Evolutionary conservation across 2,113 vertebrate genomes (phyloP).

Genomic region (Polypterus bichir): DNA sequence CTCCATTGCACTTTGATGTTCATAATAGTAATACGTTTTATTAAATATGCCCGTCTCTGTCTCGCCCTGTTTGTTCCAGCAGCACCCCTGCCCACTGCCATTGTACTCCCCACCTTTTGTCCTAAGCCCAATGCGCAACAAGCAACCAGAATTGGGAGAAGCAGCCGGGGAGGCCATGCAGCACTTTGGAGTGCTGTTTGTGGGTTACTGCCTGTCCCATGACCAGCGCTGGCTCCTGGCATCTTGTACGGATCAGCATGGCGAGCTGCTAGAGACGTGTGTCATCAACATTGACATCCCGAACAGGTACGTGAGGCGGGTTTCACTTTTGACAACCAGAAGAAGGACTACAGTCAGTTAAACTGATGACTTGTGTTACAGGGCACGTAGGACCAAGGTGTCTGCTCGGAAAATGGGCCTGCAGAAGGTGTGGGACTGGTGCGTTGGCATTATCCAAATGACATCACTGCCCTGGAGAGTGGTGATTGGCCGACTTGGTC

Average conservation of each 20-base stretch:
- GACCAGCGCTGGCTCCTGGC: slow-evolving; percentile 95
- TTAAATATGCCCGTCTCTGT: neutral
- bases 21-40: no score
- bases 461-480: slow-evolving; percentile 92
- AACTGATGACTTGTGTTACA: slow-evolving; percentile 21
- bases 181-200: slow-evolving; percentile 85
- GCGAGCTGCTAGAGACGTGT: slow-evolving; percentile 83
- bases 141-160: slow-evolving; percentile 79
- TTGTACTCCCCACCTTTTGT: slow-evolving; percentile 84
- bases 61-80: slow-evolving; percentile 21
- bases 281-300: slow-evolving; percentile 88
- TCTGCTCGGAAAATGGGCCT: slow-evolving; percentile 86
- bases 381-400: slow-evolving; percentile 76
- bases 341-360: no score
- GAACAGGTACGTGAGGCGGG: slow-evolving; percentile 57
- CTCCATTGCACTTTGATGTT: no score
- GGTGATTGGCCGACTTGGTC: slow-evolving; percentile 87
- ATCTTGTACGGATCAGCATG: slow-evolving; percentile 91
- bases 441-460: slow-evolving; percentile 87
- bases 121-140: slow-evolving; percentile 75
- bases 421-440: slow-evolving; percentile 96
- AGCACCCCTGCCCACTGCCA: slow-evolving; percentile 79
- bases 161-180: slow-evolving; percentile 72
- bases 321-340: no score
- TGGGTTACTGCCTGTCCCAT: slow-evolving; percentile 90